Conservation (phyloP, 1,140 invertebrate species). For the Mya arenaria region DNA sequence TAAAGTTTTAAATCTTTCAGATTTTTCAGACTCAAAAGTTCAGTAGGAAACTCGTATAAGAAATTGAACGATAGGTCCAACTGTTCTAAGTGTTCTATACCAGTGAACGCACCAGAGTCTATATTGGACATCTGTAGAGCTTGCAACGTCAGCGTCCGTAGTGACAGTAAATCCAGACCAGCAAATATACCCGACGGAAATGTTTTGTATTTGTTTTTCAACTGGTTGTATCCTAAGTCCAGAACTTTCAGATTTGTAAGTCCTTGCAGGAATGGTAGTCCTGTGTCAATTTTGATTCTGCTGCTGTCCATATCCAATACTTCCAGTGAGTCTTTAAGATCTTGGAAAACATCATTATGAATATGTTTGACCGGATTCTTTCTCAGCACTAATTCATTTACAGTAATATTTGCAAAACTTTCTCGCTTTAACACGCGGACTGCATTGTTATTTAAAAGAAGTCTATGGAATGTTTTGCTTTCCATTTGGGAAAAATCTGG, state of each 20-base stretch:
- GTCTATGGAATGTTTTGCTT: conserved; percentile 15
- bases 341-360: conserved; percentile 13
- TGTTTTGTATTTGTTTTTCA: conserved; percentile 27
- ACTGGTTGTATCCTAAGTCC: conserved; percentile 47
- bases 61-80: conserved; percentile 52
- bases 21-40: conserved; percentile 40
- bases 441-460: conserved; percentile 48
- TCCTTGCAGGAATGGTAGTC: conserved; percentile 27
- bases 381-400: conserved; percentile 35
- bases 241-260: conserved; percentile 30
- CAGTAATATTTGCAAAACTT: conserved; percentile 32
- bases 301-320: conserved; percentile 44
- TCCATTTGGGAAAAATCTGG: conserved; percentile 9
- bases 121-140: conserved; percentile 33
- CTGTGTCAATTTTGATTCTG: conserved; percentile 43
- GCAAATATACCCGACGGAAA: conserved; percentile 37
- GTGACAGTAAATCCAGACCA: conserved; percentile 14
- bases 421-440: conserved; percentile 3
- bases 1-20: conserved; percentile 50
- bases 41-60: conserved; percentile 42
- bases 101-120: conserved; percentile 31
- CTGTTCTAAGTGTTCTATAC: conserved; percentile 44
- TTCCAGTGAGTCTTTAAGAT: conserved; percentile 17
- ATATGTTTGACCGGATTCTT: conserved; percentile 49
- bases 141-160: conserved; percentile 32